Evolutionary conservation across 2,113 vertebrate genomes (phyloP).

Genomic region (Oxygymnocypris stewartii): DNA sequence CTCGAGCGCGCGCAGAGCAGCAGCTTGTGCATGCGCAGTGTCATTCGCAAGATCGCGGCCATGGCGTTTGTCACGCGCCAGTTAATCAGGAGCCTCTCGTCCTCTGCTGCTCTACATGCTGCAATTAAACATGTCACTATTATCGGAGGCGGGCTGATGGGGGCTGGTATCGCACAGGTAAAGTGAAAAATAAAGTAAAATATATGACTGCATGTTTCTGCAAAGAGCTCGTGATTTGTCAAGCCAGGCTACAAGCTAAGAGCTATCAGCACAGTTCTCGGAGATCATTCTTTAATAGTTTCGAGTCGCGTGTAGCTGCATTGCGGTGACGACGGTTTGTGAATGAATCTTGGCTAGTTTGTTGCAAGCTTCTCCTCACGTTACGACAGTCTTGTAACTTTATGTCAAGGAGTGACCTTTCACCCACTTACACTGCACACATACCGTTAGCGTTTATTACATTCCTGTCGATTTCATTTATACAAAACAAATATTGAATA

Average conservation of each 20-base stretch:
- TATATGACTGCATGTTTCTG: neutral
- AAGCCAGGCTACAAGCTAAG: slow-evolving; percentile 7
- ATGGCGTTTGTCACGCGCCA: slow-evolving; percentile 82
- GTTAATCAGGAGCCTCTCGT: slow-evolving; percentile 66
- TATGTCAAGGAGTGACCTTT: neutral
- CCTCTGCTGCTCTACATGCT: slow-evolving; percentile 66
- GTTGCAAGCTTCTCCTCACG: neutral
- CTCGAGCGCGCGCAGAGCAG: neutral
- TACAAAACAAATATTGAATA: neutral
- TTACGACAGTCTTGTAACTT: neutral
- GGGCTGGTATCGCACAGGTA: slow-evolving; percentile 90
- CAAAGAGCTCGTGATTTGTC: neutral
- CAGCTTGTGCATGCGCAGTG: neutral
- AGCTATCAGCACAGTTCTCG: neutral
- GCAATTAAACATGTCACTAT: slow-evolving; percentile 87
- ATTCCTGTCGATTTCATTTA: neutral
- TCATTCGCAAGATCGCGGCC: neutral
- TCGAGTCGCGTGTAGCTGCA: neutral
- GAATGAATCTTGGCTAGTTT: neutral
- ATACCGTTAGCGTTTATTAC: neutral
- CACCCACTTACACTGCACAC: neutral
- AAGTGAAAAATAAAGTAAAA: neutral
- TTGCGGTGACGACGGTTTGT: neutral
- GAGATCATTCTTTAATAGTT: neutral
- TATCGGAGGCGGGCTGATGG: slow-evolving; percentile 92